A percentile compares a stretch with the other conserved stretches of the same genome.
Evolutionary conservation across 1,140 invertebrate genomes (phyloP).

Genomic region (Medauroidea extradentata): DNA sequence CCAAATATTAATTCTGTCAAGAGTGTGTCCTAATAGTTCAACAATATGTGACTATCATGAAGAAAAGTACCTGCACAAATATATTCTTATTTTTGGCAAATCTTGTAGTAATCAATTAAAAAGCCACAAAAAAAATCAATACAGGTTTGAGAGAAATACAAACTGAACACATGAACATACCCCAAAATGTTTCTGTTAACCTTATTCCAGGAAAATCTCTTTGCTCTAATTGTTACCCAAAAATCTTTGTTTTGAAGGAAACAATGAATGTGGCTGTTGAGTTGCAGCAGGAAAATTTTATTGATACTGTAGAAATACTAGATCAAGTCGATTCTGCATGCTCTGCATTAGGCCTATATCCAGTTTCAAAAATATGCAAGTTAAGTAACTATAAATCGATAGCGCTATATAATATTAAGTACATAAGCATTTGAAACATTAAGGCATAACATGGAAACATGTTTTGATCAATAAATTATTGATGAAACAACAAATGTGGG

Average conservation of each 20-base stretch:
- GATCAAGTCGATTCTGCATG: no score
- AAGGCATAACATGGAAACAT: no score
- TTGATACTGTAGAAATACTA: neutral
- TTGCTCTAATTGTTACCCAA: slow-evolving; percentile 6
- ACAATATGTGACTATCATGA: slow-evolving; percentile 8
- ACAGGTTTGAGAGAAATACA: slow-evolving; percentile 5
- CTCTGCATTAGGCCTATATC: no score
- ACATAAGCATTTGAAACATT: no score
- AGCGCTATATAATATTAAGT: no score
- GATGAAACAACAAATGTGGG: no score
- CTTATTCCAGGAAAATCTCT: slow-evolving; percentile 13
- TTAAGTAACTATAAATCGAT: no score
- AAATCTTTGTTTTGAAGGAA: slow-evolving; percentile 6
- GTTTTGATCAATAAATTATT: no score
- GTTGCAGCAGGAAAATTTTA: neutral
- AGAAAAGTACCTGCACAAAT: slow-evolving; percentile 12
- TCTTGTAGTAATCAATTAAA: slow-evolving; percentile 1
- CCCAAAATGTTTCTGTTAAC: neutral
- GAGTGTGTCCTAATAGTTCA: neutral
- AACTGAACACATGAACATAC: neutral
- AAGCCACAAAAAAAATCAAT: slow-evolving; percentile 3
- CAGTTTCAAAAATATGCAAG: no score
- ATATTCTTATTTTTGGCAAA: neutral
- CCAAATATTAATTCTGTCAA: slow-evolving; percentile 3
- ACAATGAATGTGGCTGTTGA: neutral